Conservation (phyloP, 2,113 vertebrate species). For the Nothobranchius furzeri region DNA sequence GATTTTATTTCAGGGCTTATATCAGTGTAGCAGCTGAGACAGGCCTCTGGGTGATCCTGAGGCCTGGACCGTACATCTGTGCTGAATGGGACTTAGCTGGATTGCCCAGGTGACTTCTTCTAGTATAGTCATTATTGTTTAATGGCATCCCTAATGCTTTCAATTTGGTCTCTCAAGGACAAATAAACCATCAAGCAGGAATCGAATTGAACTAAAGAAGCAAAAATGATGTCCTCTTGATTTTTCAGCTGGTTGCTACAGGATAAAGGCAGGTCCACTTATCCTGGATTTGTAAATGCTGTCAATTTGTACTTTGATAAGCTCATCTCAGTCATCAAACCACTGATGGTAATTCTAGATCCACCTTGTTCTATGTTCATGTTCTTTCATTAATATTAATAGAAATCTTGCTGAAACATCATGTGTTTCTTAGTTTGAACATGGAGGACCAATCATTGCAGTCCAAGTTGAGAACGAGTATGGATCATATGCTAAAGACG, state of each 20-base stretch:
- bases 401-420: background rate
- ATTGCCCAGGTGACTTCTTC: conserved; percentile 83
- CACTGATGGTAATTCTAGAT: conserved; percentile 81
- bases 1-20: conserved; percentile 77
- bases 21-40: conserved; percentile 82
- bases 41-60: conserved; percentile 89
- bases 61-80: conserved; percentile 94
- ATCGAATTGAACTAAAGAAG: background rate
- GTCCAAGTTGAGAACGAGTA: conserved; percentile 96
- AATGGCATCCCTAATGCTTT: background rate
- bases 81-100: conserved; percentile 90
- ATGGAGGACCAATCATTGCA: conserved; percentile 89
- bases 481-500: conserved; percentile 89
- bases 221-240: background rate
- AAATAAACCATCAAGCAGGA: too few species aligned
- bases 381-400: background rate
- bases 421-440: conserved; percentile 52
- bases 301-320: conserved; percentile 84
- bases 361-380: background rate
- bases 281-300: conserved; percentile 84
- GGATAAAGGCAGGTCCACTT: conserved; percentile 86
- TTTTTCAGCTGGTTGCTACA: conserved; percentile 86
- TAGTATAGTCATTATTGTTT: background rate
- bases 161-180: too few species aligned
- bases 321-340: conserved; percentile 80